Conservation (phyloP, 1,140 invertebrate genomes). For the Drosophila miranda region DNA sequence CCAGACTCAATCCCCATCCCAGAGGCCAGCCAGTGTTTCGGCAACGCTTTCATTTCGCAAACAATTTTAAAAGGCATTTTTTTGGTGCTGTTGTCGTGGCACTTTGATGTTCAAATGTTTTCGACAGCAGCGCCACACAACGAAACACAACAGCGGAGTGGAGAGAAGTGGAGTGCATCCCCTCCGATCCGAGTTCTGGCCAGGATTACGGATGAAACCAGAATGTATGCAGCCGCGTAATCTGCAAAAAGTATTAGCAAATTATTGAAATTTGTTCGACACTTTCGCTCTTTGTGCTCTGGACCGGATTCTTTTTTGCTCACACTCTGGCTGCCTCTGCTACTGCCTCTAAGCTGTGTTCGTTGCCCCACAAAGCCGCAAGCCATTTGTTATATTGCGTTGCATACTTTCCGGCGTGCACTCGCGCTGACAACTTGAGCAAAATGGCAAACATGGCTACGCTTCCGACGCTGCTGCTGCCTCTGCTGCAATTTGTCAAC, state of each 20-base stretch:
- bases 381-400: slow-evolving; percentile 63
- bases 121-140: slow-evolving; percentile 16
- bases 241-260: slow-evolving; percentile 53
- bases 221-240: slow-evolving; percentile 33
- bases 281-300: background rate
- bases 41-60: slow-evolving; percentile 33
- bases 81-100: slow-evolving; percentile 18
- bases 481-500: slow-evolving; percentile 67
- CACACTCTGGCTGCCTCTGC: background rate
- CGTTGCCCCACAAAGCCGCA: slow-evolving; percentile 45
- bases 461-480: background rate
- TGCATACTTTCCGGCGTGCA: slow-evolving; percentile 64
- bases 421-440: slow-evolving; percentile 69
- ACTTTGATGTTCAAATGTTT: slow-evolving; percentile 70
- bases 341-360: slow-evolving; percentile 11
- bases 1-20: background rate
- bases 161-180: slow-evolving; percentile 16
- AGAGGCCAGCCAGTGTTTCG: background rate
- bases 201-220: slow-evolving; percentile 39
- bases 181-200: background rate
- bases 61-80: slow-evolving; percentile 39
- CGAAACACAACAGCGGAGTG: too few relatives aligned
- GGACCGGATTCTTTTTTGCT: too few relatives aligned
- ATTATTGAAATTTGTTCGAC: slow-evolving; percentile 54
- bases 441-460: slow-evolving; percentile 70